A percentile compares a stretch with the other conserved stretches of the same genome.
Evolutionary conservation across 2,113 vertebrate genomes (phyloP).

Genomic region (Eonycteris spelaea): DNA sequence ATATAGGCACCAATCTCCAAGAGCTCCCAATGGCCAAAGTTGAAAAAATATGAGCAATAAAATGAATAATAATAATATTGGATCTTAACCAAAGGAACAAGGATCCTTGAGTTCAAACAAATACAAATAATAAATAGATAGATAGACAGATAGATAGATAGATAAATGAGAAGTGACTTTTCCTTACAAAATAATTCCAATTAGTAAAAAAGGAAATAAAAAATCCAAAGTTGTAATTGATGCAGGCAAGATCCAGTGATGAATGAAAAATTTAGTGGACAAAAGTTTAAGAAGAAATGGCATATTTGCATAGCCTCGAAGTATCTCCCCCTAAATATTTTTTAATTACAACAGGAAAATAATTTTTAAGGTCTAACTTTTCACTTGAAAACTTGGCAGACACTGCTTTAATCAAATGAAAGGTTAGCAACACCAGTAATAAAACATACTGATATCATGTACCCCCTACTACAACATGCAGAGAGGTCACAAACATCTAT

Average conservation of each 20-base stretch:
- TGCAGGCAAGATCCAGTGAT: neutral
- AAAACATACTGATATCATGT: neutral
- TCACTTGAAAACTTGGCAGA: neutral
- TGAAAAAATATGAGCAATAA: neutral
- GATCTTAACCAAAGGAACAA: neutral
- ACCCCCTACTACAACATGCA: neutral
- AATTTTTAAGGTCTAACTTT: neutral
- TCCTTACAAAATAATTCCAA: neutral
- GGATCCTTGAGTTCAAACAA: neutral
- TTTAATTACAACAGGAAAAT: neutral
- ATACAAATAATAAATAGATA: neutral
- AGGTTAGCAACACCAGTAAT: neutral
- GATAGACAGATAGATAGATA: neutral
- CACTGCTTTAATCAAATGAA: neutral
- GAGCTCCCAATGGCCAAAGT: neutral
- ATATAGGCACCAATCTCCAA: neutral
- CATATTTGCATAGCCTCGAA: neutral
- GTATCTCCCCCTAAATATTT: neutral
- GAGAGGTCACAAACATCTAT: neutral
- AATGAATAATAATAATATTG: neutral
- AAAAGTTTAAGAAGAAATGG: neutral
- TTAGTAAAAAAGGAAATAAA: neutral
- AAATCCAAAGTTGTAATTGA: neutral
- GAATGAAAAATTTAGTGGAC: neutral
- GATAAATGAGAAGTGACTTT: neutral